These are phyloP conservation scores for Knipowitschia caucasica DNA, from an alignment of 2,797 vertebrate genomes.

Conservation along the genomic window DNA sequence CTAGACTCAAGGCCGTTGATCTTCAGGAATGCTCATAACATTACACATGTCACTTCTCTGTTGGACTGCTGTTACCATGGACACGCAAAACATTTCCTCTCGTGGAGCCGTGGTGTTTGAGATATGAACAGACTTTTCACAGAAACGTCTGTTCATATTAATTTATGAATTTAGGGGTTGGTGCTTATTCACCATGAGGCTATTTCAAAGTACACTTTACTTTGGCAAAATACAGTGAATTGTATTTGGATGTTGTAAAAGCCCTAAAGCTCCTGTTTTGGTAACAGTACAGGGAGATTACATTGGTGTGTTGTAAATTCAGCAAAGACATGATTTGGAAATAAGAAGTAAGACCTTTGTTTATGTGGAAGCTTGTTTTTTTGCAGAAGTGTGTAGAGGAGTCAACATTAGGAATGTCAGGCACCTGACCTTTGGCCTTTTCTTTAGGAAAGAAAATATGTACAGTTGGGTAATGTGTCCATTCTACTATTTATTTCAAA, in stretches of 20 bases:
- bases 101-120: background rate
- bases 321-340: constrained; percentile 23
- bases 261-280: constrained; percentile 20
- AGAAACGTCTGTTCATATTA: too few relatives aligned
- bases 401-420: constrained; percentile 57
- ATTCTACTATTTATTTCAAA: too few relatives aligned
- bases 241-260: background rate
- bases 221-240: background rate
- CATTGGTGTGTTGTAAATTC: constrained; percentile 18
- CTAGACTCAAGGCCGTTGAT: constrained; percentile 10
- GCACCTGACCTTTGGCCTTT: constrained; percentile 52
- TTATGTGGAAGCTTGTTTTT: background rate
- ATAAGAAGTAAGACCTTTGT: background rate
- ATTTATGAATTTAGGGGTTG: too few relatives aligned
- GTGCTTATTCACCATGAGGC: background rate
- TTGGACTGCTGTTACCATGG: constrained; percentile 13
- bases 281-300: constrained; percentile 23
- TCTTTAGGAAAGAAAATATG: background rate
- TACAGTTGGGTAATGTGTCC: background rate
- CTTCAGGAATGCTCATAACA: constrained; percentile 32
- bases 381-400: constrained; percentile 40
- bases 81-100: constrained; percentile 48
- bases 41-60: constrained; percentile 15
- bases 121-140: background rate
- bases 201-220: background rate